A percentile compares a stretch with the other conserved stretches of the same genome.
phyloP scores from a whole-genome alignment of 2,888 invertebrate genomes.

The Arrhopalites spinosus region DNA sequence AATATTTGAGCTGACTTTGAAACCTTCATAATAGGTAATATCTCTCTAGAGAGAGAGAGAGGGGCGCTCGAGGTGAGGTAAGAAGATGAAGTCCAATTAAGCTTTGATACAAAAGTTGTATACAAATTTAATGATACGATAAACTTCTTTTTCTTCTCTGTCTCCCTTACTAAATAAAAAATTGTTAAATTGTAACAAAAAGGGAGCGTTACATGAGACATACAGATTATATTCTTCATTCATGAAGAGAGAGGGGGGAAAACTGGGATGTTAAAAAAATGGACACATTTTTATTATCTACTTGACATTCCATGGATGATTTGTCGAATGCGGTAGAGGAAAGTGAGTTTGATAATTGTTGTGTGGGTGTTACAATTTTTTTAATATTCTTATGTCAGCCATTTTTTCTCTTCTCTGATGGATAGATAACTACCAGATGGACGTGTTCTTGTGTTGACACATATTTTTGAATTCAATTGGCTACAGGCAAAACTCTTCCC shows the following conservation, averaged over 20 bases:
- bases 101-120: not conserved
- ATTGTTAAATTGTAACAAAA: too few relatives aligned
- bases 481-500: too few relatives aligned
- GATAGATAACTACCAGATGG: conserved; percentile 4
- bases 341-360: conserved; percentile 1
- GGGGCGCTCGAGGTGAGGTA: too few relatives aligned
- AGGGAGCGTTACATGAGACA: too few relatives aligned
- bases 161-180: too few relatives aligned
- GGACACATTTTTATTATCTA: not conserved
- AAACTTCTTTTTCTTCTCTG: too few relatives aligned
- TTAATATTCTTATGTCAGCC: not conserved
- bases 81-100: not conserved
- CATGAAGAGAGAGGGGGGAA: not conserved
- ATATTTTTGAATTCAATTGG: conserved; percentile 1
- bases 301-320: conserved; percentile 16
- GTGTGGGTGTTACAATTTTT: not conserved
- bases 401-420: not conserved
- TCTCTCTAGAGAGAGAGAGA: not conserved
- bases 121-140: too few relatives aligned
- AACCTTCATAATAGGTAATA: not conserved
- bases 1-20: conserved; percentile 13
- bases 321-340: conserved; percentile 7
- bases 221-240: too few relatives aligned
- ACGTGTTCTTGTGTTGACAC: conserved; percentile 22
- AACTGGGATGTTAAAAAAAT: too few relatives aligned